Conservation (phyloP, 2,113 vertebrate species). For the Hassar affinis region DNA sequence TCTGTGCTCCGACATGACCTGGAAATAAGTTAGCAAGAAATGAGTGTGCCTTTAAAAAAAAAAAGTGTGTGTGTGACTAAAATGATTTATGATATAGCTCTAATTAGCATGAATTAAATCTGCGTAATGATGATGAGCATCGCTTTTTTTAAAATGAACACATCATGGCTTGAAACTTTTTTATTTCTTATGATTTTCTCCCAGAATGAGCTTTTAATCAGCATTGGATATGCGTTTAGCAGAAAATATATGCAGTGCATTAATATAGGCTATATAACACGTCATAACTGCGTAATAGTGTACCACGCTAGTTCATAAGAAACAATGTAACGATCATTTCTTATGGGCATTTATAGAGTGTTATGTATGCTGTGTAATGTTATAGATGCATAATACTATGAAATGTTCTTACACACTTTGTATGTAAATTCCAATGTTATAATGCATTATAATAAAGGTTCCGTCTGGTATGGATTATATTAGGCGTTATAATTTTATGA, state of each 20-base stretch:
- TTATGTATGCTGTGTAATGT: neutral
- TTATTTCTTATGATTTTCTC: neutral
- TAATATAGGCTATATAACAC: neutral
- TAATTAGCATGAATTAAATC: no score
- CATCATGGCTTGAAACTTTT: slow-evolving; percentile 1
- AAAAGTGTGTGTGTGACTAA: slow-evolving; percentile 19
- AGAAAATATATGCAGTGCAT: no score
- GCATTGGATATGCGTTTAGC: neutral
- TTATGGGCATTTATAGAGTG: neutral
- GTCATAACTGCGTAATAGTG: neutral
- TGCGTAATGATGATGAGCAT: neutral
- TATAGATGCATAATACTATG: neutral
- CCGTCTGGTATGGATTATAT: neutral
- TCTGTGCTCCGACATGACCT: slow-evolving; percentile 40
- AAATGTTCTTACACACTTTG: neutral
- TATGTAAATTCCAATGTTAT: neutral
- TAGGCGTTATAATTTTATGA: neutral
- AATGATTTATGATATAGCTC: slow-evolving; percentile 55
- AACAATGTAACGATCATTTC: no score
- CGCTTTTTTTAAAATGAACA: slow-evolving; percentile 30
- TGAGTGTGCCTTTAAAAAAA: slow-evolving; percentile 36
- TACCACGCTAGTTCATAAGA: neutral
- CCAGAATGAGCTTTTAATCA: neutral
- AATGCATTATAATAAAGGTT: neutral
- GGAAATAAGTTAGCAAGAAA: slow-evolving; percentile 40